phyloP scores from a whole-genome alignment of 1,140 invertebrate species.

The Agrypnia vestita region DNA sequence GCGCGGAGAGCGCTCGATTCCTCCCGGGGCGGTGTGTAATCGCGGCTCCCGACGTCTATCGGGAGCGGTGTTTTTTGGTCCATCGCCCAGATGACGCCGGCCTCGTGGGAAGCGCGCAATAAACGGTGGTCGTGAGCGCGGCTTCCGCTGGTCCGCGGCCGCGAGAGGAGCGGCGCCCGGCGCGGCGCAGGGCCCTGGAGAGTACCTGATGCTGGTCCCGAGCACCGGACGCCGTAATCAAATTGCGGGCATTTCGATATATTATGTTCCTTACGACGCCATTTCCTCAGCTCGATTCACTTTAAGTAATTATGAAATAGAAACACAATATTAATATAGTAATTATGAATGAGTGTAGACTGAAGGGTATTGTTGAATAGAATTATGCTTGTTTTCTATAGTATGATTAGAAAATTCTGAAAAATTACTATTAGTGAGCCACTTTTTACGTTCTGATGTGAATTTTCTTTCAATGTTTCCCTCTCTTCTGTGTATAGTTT shows the following conservation, averaged over 20 bases:
- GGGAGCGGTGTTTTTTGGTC: neutral
- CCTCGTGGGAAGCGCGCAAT: conserved; percentile 21
- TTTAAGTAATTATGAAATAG: no score
- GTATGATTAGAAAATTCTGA: no score
- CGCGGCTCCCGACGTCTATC: neutral
- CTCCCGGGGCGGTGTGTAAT: conserved; percentile 7
- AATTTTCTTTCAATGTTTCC: no score
- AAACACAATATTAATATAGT: no score
- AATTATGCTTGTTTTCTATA: no score
- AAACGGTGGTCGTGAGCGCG: conserved; percentile 26
- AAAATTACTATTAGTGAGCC: no score
- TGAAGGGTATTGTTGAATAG: no score
- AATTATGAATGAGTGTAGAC: no score
- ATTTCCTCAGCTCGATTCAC: neutral
- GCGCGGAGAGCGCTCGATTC: conserved; percentile 5
- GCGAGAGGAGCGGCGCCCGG: neutral
- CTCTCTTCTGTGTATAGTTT: no score
- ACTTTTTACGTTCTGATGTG: no score
- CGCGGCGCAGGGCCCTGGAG: neutral
- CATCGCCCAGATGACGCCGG: neutral
- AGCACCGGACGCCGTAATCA: neutral
- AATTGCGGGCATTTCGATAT: neutral
- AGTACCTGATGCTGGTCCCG: neutral
- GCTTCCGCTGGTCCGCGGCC: neutral
- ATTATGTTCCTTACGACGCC: neutral